A percentile compares a stretch with the other conserved stretches of the same genome.
Evolutionary conservation across 2,888 invertebrate species (phyloP).

Genomic region (Pachycephus smyrnensis): DNA sequence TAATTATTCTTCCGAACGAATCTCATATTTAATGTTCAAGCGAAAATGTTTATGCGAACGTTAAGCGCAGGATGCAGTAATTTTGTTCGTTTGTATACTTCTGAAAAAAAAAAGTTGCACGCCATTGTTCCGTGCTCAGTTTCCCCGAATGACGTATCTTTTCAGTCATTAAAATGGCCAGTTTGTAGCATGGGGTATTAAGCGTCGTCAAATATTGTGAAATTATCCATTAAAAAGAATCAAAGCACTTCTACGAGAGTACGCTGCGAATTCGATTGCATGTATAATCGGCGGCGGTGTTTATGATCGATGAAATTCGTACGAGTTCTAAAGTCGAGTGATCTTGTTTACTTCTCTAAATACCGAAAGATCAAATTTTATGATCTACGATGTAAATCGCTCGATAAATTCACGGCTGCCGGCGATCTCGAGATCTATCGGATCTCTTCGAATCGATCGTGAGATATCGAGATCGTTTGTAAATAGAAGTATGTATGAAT

Average conservation of each 20-base stretch:
- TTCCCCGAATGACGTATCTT: not conserved
- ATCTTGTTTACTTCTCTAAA: not conserved
- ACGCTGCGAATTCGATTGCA: not conserved
- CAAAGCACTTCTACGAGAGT: not conserved
- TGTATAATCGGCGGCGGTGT: not conserved
- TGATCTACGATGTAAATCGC: not conserved
- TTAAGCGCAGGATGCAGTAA: not conserved
- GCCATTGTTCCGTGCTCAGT: not conserved
- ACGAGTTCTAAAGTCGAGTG: not conserved
- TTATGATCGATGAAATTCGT: not conserved
- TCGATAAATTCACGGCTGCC: not conserved
- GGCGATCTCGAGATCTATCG: not conserved
- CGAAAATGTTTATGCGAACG: not conserved
- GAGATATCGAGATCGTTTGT: conserved; percentile 24
- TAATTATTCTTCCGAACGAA: not conserved
- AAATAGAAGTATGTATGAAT: conserved; percentile 34
- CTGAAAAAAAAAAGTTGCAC: not conserved
- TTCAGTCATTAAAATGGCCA: not conserved
- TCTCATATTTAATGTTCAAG: not conserved
- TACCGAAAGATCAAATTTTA: not conserved
- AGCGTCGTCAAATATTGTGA: not conserved
- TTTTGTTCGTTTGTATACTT: no score
- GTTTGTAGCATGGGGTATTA: not conserved
- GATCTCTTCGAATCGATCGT: not conserved
- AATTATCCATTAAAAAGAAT: not conserved